A percentile compares a stretch with the other conserved stretches of the same genome.
Conservation (phyloP, 2,113 vertebrate species). For the Plestiodon gilberti region DNA sequence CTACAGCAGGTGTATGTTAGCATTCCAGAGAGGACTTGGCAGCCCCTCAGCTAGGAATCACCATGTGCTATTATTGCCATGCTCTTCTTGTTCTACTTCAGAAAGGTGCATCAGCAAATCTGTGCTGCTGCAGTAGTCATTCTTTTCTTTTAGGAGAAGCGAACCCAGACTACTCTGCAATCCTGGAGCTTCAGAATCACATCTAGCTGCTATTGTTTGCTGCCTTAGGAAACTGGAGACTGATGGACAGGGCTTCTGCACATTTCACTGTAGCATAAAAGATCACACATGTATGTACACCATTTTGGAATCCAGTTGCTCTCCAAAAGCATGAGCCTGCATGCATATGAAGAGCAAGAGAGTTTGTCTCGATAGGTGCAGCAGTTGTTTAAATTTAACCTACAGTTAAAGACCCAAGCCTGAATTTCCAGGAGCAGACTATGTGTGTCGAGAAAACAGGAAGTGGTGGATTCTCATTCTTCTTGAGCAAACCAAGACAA, state of each 20-base stretch:
- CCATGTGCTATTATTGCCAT: too few species aligned
- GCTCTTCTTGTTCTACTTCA: neutral
- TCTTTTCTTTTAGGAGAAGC: neutral
- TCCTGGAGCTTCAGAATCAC: neutral
- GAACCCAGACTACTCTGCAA: neutral
- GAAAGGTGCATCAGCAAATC: neutral
- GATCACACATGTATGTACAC: neutral
- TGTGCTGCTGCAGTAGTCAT: neutral
- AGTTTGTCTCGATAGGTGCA: too few species aligned
- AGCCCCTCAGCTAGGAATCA: neutral
- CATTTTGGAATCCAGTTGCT: neutral
- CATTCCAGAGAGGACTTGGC: too few species aligned
- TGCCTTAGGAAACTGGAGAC: too few species aligned
- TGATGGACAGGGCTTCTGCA: too few species aligned
- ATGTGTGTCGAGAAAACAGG: neutral
- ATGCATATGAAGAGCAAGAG: neutral
- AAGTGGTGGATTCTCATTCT: neutral
- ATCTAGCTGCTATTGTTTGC: neutral
- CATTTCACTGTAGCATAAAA: too few species aligned
- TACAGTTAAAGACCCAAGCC: neutral
- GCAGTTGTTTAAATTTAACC: neutral
- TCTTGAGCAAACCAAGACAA: neutral
- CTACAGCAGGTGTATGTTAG: too few species aligned
- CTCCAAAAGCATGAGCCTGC: neutral
- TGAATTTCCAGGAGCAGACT: too few species aligned